Base-by-base conservation (phyloP, 2,797 vertebrate genomes). In the Coccyzus lansbergi region DNA sequence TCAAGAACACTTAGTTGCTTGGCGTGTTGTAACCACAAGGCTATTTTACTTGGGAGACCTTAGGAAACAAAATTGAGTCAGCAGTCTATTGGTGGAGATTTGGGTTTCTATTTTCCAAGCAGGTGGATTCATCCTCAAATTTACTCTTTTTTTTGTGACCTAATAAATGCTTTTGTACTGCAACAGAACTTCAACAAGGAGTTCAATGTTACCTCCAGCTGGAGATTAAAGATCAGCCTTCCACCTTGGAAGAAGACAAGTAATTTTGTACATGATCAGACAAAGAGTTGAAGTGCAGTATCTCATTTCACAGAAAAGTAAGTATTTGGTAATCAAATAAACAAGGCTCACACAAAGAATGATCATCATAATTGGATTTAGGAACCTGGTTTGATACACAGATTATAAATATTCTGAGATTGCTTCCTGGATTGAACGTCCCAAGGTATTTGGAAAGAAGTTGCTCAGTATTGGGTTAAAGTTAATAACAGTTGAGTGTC, bases 1-100 rank as follows among this genome's bases (percentile, higher is more conserved):
- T 34, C 56, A 80, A 19, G 26, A 83, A 10, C 6, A 15, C 9
- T 28, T 64, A 62, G 6, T 25, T 55, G 46, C 42, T 53, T 26
- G 70, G 59, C 36, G 62, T 64, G 19, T 34, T 90, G 75, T 55
- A 82, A 78, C 21, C 55, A 75, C 33, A 71, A 60, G 16, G 24
- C 5, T 93, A 15, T 91, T 94, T 83, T 71, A 58, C 51, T 86
- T 90, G 70, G 83, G 90, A 84, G 62, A 82, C n/a, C 25, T 19
- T 29, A 74, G 38, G 59, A 84, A 86, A 42, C 28, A 63, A 84
- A 84, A 79, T 1, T 31, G 12, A 93, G 69, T 21, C 49, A 91
- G 77, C 6, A 67, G 53, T 42, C 34, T 59, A 87, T 77, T 62
- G 56, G 51, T 67, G 88, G 55, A 59, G 46, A 72, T 76, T 34